Conservation (phyloP, 2,797 vertebrate species). For the Artibeus jamaicensis region DNA sequence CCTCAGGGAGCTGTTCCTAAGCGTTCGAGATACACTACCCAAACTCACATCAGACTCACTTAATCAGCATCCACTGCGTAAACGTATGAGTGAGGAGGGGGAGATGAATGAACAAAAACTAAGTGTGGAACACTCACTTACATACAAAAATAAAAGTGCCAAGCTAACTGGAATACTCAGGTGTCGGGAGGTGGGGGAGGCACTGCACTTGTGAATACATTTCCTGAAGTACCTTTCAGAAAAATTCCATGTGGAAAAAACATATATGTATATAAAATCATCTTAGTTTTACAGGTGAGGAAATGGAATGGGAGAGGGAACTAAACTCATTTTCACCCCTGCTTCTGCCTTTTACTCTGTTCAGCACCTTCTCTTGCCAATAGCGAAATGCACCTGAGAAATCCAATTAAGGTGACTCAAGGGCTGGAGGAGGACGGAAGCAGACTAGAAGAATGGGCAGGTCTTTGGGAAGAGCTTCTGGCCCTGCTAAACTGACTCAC, state of each 20-base stretch:
- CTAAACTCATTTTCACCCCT: background rate
- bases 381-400: background rate
- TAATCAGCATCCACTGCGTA: background rate
- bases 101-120: background rate
- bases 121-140: background rate
- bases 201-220: background rate
- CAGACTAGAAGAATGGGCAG: background rate
- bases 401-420: background rate
- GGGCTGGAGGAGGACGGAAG: background rate
- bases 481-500: fast-evolving
- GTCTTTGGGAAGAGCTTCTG: background rate
- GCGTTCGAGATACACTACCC: background rate
- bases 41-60: background rate
- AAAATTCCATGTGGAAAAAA: background rate
- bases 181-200: background rate
- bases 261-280: too few species aligned
- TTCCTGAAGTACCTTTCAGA: background rate
- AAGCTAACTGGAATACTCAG: background rate
- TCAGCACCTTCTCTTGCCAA: background rate
- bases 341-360: background rate
- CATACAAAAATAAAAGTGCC: background rate
- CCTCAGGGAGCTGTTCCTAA: background rate
- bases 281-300: background rate
- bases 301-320: background rate
- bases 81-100: background rate